Conservation (phyloP, 2,113 vertebrate species). For the Neodontobutis hainanensis region DNA sequence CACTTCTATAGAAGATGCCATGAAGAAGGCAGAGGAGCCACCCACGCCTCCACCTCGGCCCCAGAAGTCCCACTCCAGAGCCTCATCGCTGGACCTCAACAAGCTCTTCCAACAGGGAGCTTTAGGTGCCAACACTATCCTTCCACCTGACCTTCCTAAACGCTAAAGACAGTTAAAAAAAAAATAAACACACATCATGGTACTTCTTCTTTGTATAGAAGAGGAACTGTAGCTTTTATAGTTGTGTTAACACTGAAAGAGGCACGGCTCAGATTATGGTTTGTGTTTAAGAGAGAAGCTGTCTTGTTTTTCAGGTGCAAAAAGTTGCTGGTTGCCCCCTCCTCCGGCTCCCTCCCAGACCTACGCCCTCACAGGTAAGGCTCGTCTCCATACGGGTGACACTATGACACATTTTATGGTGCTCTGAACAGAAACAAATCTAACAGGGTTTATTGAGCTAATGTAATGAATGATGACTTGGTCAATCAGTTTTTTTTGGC, state of each 20-base stretch:
- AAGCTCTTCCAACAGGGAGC: conserved; percentile 91
- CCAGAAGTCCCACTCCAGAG: conserved; percentile 95
- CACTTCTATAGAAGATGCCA: conserved; percentile 91
- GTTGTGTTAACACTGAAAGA: conserved; percentile 14
- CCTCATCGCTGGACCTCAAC: conserved; percentile 97
- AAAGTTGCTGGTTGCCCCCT: conserved; percentile 84
- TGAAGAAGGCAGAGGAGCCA: conserved; percentile 92
- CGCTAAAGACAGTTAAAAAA: no score
- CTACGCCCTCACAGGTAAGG: conserved; percentile 86
- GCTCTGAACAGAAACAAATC: not conserved
- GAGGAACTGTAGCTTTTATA: conserved; percentile 24
- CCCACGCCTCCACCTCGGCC: conserved; percentile 95
- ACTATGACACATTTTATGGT: not conserved
- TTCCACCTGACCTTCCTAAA: no score
- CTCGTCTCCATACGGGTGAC: not conserved
- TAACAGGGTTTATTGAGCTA: conserved; percentile 11
- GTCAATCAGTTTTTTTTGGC: not conserved
- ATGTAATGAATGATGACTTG: not conserved
- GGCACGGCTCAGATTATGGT: conserved; percentile 7
- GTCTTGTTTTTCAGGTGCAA: conserved; percentile 69
- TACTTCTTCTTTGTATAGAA: conserved; percentile 19
- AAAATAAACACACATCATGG: conserved; percentile 1
- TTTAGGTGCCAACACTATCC: conserved; percentile 75
- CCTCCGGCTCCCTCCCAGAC: conserved; percentile 92
- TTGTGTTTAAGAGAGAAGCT: conserved; percentile 12